Evolutionary conservation across 2,888 invertebrate species (phyloP).

Genomic region (Metopia argyrocephala): DNA sequence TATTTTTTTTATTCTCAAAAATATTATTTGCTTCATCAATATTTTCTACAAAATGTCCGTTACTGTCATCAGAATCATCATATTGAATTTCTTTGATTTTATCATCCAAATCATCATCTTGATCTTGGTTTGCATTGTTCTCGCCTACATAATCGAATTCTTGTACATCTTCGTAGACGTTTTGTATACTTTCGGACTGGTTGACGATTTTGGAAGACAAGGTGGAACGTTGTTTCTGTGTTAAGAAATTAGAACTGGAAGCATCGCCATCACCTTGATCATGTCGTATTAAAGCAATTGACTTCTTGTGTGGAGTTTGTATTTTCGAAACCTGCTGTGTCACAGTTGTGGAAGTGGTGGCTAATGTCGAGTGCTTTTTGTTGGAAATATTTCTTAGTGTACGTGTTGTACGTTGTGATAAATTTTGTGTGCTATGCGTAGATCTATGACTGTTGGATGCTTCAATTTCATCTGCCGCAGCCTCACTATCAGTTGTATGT

Average conservation of each 20-base stretch:
- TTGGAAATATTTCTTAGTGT: conserved; percentile 35
- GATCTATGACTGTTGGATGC: conserved; percentile 50
- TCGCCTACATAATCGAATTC: too few relatives aligned
- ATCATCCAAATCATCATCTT: conserved; percentile 46
- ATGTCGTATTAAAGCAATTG: conserved; percentile 45
- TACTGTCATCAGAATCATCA: conserved; percentile 65
- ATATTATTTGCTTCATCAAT: conserved; percentile 35
- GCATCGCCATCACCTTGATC: conserved; percentile 68
- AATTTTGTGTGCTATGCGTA: conserved; percentile 34
- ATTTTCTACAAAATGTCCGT: conserved; percentile 39
- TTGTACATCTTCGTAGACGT: conserved; percentile 65
- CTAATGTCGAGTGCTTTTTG: conserved; percentile 5
- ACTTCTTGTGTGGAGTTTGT: background rate
- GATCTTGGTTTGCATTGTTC: conserved; percentile 59
- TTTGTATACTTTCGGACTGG: conserved; percentile 25
- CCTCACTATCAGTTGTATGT: conserved; percentile 30
- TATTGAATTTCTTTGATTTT: conserved; percentile 52
- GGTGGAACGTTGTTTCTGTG: conserved; percentile 21
- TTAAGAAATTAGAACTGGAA: background rate
- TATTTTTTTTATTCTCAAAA: conserved; percentile 16
- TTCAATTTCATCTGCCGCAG: conserved; percentile 41
- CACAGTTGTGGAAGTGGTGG: conserved; percentile 4
- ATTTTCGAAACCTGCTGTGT: conserved; percentile 30
- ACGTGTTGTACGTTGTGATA: conserved; percentile 40
- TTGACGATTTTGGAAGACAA: conserved; percentile 26